Evolutionary conservation across 2,797 vertebrate genomes (phyloP), one percentile per base, ranked within the genome.

Genomic region (Intellagama lesueurii): DNA sequence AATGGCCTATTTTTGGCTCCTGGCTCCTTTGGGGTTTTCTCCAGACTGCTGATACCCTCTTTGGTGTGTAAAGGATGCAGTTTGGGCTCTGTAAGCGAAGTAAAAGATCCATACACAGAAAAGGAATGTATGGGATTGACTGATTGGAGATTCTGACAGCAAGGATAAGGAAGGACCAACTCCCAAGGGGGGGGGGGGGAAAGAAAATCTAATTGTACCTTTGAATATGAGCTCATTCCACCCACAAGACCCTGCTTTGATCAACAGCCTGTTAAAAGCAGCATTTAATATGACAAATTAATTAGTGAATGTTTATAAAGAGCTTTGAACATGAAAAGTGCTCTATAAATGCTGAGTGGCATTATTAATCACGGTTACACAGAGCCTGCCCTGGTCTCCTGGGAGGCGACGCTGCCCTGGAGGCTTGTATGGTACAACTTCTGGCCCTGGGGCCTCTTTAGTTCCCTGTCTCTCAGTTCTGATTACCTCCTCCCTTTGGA

Each of bases 241-340:
- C 79, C 87, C 87, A 88, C 0, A 79, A 82, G 87, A 75, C 56
- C 22, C 64, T 83, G 87, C 81, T 77, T 88, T 88, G 87, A 77
- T 83, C 81, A 49, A 35, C 73, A 77, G 56, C 85, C 79, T 88
- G 94, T 90, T 92, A 94, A 93, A 93, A 86, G 56, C 68, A 92
- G 90, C 60, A 87, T 82, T 95, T 93, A 89, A 88, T 93, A 81
- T 88, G 92, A 89, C 92, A 94, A 77, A 90, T 91, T 93, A 91
- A 93, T 95, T 93, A 94, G 86, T 81, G 90, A 91, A 95, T 94
- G 89, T 94, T 95, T 91, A 92, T 87, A 93, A 93, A 94, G 87
- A 90, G 87, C 91, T 93, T 93, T 95, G 92, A 94, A 94, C 90
- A 89, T 90, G 88, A 81, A 86, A 94, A 94, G 82, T 90, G 75